These are phyloP conservation scores for Hylia prasina DNA, from an alignment of 2,113 vertebrate species.

Conservation along the genomic window DNA sequence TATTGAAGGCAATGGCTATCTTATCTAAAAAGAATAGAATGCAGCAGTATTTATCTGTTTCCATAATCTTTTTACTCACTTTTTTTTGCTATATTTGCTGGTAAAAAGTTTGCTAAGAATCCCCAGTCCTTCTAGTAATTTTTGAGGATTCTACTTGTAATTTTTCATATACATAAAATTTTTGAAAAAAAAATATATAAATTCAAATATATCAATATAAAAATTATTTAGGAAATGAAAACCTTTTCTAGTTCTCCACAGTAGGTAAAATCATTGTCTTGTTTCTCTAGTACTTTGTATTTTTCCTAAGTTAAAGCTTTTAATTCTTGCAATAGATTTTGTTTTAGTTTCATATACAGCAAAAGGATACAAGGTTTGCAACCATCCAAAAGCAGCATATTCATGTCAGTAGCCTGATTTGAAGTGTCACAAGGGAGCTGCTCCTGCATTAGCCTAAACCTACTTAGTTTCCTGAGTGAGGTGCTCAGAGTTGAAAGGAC, in stretches of 20 bases:
- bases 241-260: neutral
- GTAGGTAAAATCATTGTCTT: neutral
- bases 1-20: neutral
- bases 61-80: constrained; percentile 12
- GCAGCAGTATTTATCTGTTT: neutral
- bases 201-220: neutral
- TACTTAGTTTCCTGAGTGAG: neutral
- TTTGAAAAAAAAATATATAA: no score
- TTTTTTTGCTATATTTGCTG: neutral
- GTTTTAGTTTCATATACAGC: neutral
- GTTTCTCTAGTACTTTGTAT: neutral
- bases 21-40: neutral
- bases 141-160: neutral
- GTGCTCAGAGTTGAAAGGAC: neutral
- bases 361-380: neutral
- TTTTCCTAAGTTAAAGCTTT: neutral
- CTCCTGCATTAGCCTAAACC: neutral
- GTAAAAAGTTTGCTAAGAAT: neutral
- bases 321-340: neutral
- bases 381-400: neutral
- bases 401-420: neutral
- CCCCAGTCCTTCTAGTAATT: neutral
- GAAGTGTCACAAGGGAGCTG: neutral
- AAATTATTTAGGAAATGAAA: neutral
- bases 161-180: neutral